Evolutionary conservation across 2,113 vertebrate genomes (phyloP), one percentile per base, ranked within the genome.

Genomic region (Colaptes auratus): DNA sequence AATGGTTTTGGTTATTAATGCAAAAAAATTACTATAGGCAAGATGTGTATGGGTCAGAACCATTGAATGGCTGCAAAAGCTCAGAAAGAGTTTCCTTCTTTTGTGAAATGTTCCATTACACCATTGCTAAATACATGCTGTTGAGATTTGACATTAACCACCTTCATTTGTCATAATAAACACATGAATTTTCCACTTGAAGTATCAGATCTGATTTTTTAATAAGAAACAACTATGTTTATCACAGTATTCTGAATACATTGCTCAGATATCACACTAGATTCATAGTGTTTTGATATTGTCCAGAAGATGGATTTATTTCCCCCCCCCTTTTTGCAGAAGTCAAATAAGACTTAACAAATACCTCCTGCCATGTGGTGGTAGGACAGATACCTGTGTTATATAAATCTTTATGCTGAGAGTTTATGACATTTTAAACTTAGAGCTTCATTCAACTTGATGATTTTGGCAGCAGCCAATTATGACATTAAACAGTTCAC

Each of bases 301-400:
- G 97, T 98, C 98, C 99, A 99, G 98, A 98, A 97, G 97, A 98
- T 94, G 96, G 97, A 98, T 98, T 98, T 98, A 98, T 82, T 86
- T 98, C 96, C 96, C 95, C n/a, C n/a, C n/a, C n/a, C n/a, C n/a
- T 91, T 97, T 95, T 96, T 97, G 84, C 90, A 98, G 97, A 98
- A 97, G 89, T 96, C 97, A 98, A 97, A 96, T 97, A 95, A 98
- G 97, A 98, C 98, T 98, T 98, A 99, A 99, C 98, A 99, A 98
- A 98, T 97, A 98, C 98, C 96, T 97, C 97, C 97, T 97, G 98
- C 88, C 96, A 88, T 86, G 53, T 96, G 90, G 95, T 88, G 95
- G 97, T 97, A 91, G 98, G 98, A 98, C 97, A 95, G 97, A 94
- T 98, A 98, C 98, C 99, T 99, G 98, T 98, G 97, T 97, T 98